Base-by-base conservation (phyloP, 1,140 invertebrate species). In the Bombus polaris region DNA sequence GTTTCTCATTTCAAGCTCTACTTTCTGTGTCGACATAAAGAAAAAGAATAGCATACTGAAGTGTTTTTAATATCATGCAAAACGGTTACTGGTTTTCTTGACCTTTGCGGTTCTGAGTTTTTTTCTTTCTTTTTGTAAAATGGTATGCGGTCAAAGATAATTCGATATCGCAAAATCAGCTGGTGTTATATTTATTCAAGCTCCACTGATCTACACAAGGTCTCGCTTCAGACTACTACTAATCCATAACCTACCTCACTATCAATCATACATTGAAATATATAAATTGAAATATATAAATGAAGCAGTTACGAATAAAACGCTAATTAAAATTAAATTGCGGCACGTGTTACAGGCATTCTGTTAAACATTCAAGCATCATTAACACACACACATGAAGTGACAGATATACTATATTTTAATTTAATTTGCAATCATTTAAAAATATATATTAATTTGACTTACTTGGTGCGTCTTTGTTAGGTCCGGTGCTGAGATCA, bases 401-500 rank as follows among this genome's bases (percentile, higher is more conserved):
- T 32, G 25, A 1, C 12, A 25, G 12, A 71, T 44, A 18, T n/a
- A 9, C 32, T 25, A 18, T 10, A 53, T 35, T n/a, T 75, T 53
- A 66, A 82, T 74, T 47, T 70, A 44, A 79, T 87, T 44, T 37
- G 28, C 28, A 25, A 44, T 74, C 42, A 3, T 79, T 35, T 1
- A 81, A 76, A 76, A 66, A 74, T 12, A 22, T 18, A 88, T 32
- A 44, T 75, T 57, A 81, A 84, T 88, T 65, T 28, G 68, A 95
- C 95, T 95, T 87, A 95, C 95, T 95, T 87, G 90, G 75, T 37
- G 90, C 88, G 25, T 94, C 93, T 77, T 95, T 95, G 88, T 91
- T 93, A 80, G 93, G 91, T 5, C 93, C 94, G 71, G 94, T 95
- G 88, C 95, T 95, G 39, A 95, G 91, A 87, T 95, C 95, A 74